These are phyloP conservation scores for Palythoa grandiflora DNA, from an alignment of 92 coral and sea anemone species.

Conservation along the genomic window DNA sequence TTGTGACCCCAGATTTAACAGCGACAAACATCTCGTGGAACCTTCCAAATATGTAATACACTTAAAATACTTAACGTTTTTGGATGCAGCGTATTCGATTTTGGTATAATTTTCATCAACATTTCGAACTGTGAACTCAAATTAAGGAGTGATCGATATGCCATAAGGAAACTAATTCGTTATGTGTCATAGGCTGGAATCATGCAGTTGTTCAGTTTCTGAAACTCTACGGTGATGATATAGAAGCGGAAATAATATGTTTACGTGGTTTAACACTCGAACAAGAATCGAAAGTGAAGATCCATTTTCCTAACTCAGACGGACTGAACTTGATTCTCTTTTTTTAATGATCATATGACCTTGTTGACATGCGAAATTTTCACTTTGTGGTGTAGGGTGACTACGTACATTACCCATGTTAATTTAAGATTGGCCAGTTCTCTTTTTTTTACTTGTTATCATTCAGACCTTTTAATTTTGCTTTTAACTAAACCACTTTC, in stretches of 20 bases:
- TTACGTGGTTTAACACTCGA: neutral
- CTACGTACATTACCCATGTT: too few relatives aligned
- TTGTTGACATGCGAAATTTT: conserved; percentile 22
- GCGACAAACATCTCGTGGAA: conserved; percentile 28
- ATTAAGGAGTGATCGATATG: conserved; percentile 6
- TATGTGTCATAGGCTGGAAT: conserved; percentile 20
- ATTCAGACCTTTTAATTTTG: too few relatives aligned
- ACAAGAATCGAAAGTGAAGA: conserved; percentile 8
- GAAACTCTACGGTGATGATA: conserved; percentile 36
- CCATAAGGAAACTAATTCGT: neutral
- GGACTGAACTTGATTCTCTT: conserved; percentile 2
- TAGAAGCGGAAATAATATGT: conserved; percentile 29
- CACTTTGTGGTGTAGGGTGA: conserved; percentile 19
- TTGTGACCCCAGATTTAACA: conserved; percentile 26
- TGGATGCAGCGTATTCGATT: neutral
- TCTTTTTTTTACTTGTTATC: too few relatives aligned
- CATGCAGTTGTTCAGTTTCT: conserved; percentile 26
- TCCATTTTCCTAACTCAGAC: neutral
- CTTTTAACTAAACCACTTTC: too few relatives aligned
- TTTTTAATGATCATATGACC: conserved; percentile 3
- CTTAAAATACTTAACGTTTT: neutral
- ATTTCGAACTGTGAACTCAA: conserved; percentile 20
- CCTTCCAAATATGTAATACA: conserved; percentile 23
- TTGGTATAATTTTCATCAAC: conserved; percentile 16
- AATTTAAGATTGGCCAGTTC: too few relatives aligned